phyloP scores from a whole-genome alignment of 2,797 vertebrate genomes.

The Pampus argenteus region DNA sequence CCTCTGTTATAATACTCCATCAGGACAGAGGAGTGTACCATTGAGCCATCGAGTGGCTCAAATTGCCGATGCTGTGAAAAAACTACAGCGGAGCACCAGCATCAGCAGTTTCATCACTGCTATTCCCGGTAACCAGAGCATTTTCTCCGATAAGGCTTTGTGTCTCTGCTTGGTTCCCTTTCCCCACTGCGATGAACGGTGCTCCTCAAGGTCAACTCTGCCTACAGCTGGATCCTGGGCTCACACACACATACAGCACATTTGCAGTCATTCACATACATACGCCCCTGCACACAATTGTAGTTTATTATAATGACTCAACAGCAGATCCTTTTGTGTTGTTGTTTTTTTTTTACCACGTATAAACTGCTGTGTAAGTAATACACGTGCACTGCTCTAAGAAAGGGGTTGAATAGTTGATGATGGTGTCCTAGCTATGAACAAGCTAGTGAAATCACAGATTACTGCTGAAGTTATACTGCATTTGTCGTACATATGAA shows the following conservation, averaged over 20 bases:
- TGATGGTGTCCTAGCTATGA: too few relatives aligned
- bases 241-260: not conserved
- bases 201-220: constrained; percentile 70
- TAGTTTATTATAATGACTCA: constrained; percentile 14
- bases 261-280: constrained; percentile 4
- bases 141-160: constrained; percentile 75
- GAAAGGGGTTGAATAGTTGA: too few relatives aligned
- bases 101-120: constrained; percentile 81
- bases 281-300: constrained; percentile 2
- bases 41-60: constrained; percentile 62
- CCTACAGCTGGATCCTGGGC: constrained; percentile 22
- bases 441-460: not conserved
- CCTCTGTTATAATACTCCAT: constrained; percentile 35
- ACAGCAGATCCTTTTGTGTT: constrained; percentile 12
- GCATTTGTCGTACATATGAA: constrained; percentile 15
- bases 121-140: constrained; percentile 77
- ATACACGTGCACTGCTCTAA: not conserved
- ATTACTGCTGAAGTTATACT: not conserved
- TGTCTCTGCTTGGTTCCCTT: constrained; percentile 66
- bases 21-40: constrained; percentile 34
- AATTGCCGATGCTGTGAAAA: constrained; percentile 71
- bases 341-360: not conserved
- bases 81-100: constrained; percentile 56
- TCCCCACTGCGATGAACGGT: constrained; percentile 54
- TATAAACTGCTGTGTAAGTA: constrained; percentile 14